Conservation (phyloP, 2,888 invertebrate species). For the Oxycera nigricornis region DNA sequence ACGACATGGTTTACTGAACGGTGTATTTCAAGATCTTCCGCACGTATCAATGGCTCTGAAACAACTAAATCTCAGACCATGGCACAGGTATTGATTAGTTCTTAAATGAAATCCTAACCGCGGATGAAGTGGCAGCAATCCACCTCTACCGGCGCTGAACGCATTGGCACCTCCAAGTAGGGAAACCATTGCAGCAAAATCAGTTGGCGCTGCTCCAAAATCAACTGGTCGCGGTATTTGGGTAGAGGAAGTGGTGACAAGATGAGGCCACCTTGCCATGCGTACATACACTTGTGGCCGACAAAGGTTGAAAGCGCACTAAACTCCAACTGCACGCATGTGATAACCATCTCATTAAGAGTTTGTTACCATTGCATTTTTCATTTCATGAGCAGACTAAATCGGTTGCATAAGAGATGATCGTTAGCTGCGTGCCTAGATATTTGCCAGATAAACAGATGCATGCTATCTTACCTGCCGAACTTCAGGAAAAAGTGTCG, state of each 20-base stretch:
- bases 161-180: not conserved
- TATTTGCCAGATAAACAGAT: no score
- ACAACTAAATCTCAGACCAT: constrained; percentile 17
- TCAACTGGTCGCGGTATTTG: not conserved
- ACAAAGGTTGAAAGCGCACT: not conserved
- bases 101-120: not conserved
- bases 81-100: constrained; percentile 14
- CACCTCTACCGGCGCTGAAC: constrained; percentile 15
- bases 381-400: no score
- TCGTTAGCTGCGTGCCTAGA: no score
- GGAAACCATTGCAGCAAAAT: not conserved
- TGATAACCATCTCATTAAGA: no score
- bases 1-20: constrained; percentile 40
- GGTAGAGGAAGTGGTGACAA: not conserved
- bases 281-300: not conserved
- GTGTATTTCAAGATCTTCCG: constrained; percentile 39
- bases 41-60: constrained; percentile 29
- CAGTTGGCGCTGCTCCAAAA: not conserved
- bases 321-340: no score
- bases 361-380: no score
- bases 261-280: not conserved
- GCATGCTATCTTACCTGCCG: no score
- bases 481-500: no score
- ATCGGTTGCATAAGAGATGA: no score
- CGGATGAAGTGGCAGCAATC: not conserved